Evolutionary conservation across 1,140 invertebrate species (phyloP).

Genomic region (Drosophila sp.): DNA sequence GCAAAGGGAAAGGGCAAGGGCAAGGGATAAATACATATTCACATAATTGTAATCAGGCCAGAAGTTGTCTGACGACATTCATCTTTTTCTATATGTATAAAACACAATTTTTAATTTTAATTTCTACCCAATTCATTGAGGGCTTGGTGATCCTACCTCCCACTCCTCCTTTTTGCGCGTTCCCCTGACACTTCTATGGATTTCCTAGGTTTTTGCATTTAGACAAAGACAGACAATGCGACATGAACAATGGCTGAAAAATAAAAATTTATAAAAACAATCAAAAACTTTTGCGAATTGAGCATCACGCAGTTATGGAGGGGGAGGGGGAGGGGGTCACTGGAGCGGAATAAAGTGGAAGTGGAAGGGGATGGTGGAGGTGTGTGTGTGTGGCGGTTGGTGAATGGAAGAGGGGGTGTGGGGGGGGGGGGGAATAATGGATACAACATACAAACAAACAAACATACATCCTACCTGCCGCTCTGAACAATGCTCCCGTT

Average conservation of each 20-base stretch:
- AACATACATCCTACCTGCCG: conserved; percentile 4
- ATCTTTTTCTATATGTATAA: not conserved
- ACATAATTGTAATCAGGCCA: conserved; percentile 1
- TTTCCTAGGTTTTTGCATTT: not conserved
- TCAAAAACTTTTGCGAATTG: conserved; percentile 12
- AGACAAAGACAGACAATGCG: conserved; percentile 10
- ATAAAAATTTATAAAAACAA: conserved; percentile 11
- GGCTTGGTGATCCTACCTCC: too few relatives aligned
- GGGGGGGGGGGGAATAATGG: not conserved
- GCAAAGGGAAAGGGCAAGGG: too few relatives aligned
- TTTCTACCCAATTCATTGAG: not conserved
- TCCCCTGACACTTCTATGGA: not conserved
- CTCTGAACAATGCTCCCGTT: not conserved
- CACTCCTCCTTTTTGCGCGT: not conserved
- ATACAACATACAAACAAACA: not conserved
- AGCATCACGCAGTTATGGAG: not conserved
- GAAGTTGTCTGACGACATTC: conserved; percentile 1
- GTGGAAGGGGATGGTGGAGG: not conserved
- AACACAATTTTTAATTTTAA: conserved; percentile 8
- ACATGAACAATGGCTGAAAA: conserved; percentile 11
- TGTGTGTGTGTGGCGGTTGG: too few relatives aligned
- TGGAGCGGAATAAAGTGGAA: not conserved
- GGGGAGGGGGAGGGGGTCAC: not conserved
- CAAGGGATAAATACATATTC: conserved; percentile 8
- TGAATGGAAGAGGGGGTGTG: not conserved